Evolutionary conservation across 2,113 vertebrate species (phyloP), one percentile per base, ranked within the genome.

Genomic region (Pelodiscus sinensis): DNA sequence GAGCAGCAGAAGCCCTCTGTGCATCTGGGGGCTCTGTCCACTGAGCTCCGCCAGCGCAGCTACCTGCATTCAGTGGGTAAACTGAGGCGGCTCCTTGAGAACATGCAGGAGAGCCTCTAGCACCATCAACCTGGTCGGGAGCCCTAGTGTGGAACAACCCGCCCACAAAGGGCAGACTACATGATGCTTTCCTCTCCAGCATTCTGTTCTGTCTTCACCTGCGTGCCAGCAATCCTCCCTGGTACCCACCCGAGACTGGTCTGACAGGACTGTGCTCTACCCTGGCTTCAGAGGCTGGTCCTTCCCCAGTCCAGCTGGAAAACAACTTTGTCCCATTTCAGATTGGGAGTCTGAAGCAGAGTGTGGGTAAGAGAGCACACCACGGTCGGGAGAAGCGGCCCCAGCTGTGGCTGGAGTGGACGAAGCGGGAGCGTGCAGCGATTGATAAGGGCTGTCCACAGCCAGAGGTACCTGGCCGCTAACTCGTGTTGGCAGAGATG

Each of bases 391-490:
- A 98, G 95, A 98, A 98, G 81, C 96, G 99, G 24, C 95, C 97
- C 29, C 98, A 98, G 92, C 97, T 97, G 93, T 99, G 99, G 99
- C 94, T 96, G 3, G 98, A 97, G 56, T 99, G 99, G 98, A 98
- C 95, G 35, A 95, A 97, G 92, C 98, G 95, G 77, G 94, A 90
- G 58, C 91, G 88, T 0, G 44, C n/a, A 38, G 94, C 68, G 13
- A 75, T 38, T 5, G 94, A 92, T 54, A 86, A 62, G 79, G 86
- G 27, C 0, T 25, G 29, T 80, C 50, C 18, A 27, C 77, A 94
- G 31, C 88, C 91, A 27, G 95, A 98, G 97, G 98, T 98, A 97
- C 13, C 7, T 25, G 9, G 21, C 31, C 58, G 31, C 6, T 65
- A 31, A 65, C 29, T 65, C 62, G 31, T 31, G 13, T 31, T 16